Percentiles rank a stretch among this genome's conserved stretches.
phyloP scores from a whole-genome alignment of 1,140 invertebrate species.

The Elysia chlorotica region DNA sequence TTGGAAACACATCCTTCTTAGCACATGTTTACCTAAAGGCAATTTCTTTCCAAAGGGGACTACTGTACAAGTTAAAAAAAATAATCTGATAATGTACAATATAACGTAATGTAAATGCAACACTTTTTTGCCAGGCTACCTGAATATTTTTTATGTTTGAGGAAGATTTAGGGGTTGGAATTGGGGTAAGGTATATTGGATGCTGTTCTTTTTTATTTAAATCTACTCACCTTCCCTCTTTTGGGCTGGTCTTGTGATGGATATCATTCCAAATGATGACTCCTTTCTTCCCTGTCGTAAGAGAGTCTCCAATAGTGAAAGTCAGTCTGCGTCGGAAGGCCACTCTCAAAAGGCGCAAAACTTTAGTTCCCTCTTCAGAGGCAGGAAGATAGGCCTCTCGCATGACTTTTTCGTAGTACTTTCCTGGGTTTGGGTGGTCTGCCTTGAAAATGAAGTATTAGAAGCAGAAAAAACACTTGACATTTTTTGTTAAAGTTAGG shows the following conservation, averaged over 20 bases:
- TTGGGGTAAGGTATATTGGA: neutral
- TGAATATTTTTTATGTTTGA: neutral
- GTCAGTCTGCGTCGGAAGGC: slow-evolving; percentile 82
- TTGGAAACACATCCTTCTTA: no score
- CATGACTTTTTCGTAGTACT: slow-evolving; percentile 22
- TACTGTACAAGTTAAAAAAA: neutral
- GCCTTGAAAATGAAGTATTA: no score
- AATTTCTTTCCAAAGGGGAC: neutral
- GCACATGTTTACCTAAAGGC: no score
- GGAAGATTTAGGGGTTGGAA: neutral
- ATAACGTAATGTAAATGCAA: no score
- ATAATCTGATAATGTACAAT: neutral
- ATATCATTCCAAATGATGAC: slow-evolving; percentile 89
- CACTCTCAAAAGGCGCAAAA: slow-evolving; percentile 73
- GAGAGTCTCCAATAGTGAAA: slow-evolving; percentile 83
- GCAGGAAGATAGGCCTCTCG: slow-evolving; percentile 39
- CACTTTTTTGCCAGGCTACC: no score
- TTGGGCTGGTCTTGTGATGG: slow-evolving; percentile 76
- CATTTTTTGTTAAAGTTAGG: no score
- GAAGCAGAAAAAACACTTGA: no score
- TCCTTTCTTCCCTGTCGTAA: slow-evolving; percentile 84
- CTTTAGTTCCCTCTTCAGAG: slow-evolving; percentile 35
- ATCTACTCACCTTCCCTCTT: slow-evolving; percentile 27
- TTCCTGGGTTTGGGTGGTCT: slow-evolving; percentile 39
- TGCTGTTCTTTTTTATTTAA: neutral